Percentiles rank a stretch among this genome's conserved stretches.
Evolutionary conservation across 2,888 invertebrate species (phyloP).

Genomic region (Sthenelais limicola): DNA sequence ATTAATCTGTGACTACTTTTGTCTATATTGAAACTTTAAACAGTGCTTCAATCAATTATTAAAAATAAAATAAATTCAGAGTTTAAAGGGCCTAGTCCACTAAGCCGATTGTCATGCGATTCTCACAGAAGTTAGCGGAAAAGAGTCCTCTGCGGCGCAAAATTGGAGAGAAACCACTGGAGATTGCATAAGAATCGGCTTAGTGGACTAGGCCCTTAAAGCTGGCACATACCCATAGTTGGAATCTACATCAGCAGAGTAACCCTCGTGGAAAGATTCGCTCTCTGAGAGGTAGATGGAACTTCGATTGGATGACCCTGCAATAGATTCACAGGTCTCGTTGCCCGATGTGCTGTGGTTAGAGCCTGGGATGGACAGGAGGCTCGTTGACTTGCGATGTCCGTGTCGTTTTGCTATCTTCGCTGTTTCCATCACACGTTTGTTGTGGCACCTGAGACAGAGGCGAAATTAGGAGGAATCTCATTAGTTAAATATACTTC

Average conservation of each 20-base stretch:
- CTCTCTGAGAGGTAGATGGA: constrained; percentile 67
- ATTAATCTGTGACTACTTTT: no score
- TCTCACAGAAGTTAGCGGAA: no score
- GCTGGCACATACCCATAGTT: constrained; percentile 61
- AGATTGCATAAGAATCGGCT: no score
- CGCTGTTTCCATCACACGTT: constrained; percentile 93
- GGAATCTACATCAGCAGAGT: constrained; percentile 61
- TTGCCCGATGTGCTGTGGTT: constrained; percentile 39
- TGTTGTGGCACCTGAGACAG: constrained; percentile 81
- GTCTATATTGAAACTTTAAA: no score
- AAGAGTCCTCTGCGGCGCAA: no score
- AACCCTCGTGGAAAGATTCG: constrained; percentile 66
- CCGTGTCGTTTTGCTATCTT: constrained; percentile 54
- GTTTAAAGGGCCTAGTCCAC: no score
- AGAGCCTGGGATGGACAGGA: constrained; percentile 46
- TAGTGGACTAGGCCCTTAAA: no score
- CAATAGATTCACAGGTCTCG: constrained; percentile 43
- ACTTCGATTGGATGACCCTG: constrained; percentile 56
- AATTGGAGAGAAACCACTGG: no score
- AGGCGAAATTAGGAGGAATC: background rate
- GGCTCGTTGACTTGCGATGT: constrained; percentile 37
- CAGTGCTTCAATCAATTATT: no score
- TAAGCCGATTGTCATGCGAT: no score
- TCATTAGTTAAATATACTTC: no score
- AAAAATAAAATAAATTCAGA: no score